These are phyloP conservation scores for Phaonia tiefii DNA, from an alignment of 2,888 invertebrate genomes.

Conservation along the genomic window DNA sequence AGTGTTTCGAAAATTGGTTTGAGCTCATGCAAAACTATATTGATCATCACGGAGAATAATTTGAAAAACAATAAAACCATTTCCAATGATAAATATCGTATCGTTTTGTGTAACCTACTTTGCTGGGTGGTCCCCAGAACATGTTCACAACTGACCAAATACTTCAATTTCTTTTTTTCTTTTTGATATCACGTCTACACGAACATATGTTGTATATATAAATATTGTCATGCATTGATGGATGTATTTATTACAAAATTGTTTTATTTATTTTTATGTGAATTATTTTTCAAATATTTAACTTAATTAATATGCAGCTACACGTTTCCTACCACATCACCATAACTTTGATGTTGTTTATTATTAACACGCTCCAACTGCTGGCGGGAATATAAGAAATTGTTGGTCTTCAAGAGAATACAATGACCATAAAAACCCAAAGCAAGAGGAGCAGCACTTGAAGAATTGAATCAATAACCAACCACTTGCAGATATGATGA, in stretches of 20 bases:
- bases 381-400: background rate
- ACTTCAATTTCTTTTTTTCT: background rate
- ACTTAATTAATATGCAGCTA: slow-evolving; percentile 53
- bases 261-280: slow-evolving; percentile 19
- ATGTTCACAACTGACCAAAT: background rate
- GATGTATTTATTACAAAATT: slow-evolving; percentile 28
- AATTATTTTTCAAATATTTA: slow-evolving; percentile 29
- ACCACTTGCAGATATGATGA: slow-evolving; percentile 5
- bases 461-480: slow-evolving; percentile 6
- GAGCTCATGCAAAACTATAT: too few relatives aligned
- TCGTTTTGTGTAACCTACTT: background rate
- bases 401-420: background rate
- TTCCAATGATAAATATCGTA: too few relatives aligned
- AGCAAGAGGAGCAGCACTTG: background rate
- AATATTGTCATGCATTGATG: slow-evolving; percentile 8
- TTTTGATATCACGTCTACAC: too few relatives aligned
- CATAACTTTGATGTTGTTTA: slow-evolving; percentile 23
- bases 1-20: too few relatives aligned
- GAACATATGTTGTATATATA: too few relatives aligned
- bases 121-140: background rate
- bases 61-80: too few relatives aligned
- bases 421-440: background rate
- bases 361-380: background rate
- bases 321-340: slow-evolving; percentile 35
- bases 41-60: too few relatives aligned